A percentile compares a stretch with the other conserved stretches of the same genome.
phyloP scores from a whole-genome alignment of 2,797 vertebrate species.

The Poeciliopsis presidionis region DNA sequence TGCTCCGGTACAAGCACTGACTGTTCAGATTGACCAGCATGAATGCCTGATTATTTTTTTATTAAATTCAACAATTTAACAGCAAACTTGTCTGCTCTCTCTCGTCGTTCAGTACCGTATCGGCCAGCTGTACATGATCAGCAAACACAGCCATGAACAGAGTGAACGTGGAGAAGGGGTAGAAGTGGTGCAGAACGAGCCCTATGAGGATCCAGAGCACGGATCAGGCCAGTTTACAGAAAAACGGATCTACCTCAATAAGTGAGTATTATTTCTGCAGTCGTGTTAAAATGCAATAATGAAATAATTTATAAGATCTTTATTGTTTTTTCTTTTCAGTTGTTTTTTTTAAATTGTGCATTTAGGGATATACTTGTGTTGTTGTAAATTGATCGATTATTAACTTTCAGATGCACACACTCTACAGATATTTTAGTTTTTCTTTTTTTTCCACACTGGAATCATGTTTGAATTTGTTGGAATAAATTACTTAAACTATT shows the following conservation, averaged over 20 bases:
- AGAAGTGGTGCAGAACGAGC: slow-evolving; percentile 96
- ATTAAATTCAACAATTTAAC: slow-evolving; percentile 12
- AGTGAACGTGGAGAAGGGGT: slow-evolving; percentile 96
- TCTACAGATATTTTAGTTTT: neutral
- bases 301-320: neutral
- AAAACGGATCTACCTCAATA: slow-evolving; percentile 97
- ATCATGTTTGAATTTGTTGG: neutral
- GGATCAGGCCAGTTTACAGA: slow-evolving; percentile 95
- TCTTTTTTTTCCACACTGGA: neutral
- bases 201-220: slow-evolving; percentile 91
- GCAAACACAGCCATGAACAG: slow-evolving; percentile 97
- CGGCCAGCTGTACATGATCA: slow-evolving; percentile 99
- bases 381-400: neutral
- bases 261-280: slow-evolving; percentile 76
- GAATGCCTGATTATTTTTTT: neutral
- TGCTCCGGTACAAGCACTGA: neutral
- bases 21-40: neutral
- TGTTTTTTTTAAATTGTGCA: neutral
- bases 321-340: neutral
- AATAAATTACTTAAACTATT: too few species aligned
- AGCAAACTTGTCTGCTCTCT: slow-evolving; percentile 27
- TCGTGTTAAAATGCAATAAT: neutral
- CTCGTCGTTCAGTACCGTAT: slow-evolving; percentile 89
- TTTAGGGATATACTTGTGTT: neutral
- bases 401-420: neutral